A percentile compares a stretch with the other conserved stretches of the same genome.
phyloP scores from a whole-genome alignment of 37 sponge, comb jelly and placozoan species.

The Spongia lamella region DNA sequence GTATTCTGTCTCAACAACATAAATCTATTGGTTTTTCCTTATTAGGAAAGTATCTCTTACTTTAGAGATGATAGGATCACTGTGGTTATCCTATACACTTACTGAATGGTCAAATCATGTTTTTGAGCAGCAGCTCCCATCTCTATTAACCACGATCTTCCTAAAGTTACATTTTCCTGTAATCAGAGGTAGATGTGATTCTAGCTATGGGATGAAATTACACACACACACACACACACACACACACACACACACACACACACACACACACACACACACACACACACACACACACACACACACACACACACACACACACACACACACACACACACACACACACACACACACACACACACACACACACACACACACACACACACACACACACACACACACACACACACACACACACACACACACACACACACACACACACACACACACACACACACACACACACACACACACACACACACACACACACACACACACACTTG shows the following conservation, averaged over 20 bases:
- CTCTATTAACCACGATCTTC: constrained; percentile 38
- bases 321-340: no score
- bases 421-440: constrained; percentile 59
- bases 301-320: no score
- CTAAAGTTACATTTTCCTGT: constrained; percentile 21
- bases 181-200: neutral
- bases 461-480: constrained; percentile 59
- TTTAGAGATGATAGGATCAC: no score
- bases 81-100: no score
- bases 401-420: constrained; percentile 72
- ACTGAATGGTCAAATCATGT: constrained; percentile 46
- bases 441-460: constrained; percentile 57
- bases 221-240: neutral
- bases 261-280: no score
- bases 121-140: constrained; percentile 47
- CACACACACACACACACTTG: constrained; percentile 47
- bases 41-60: no score
- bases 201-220: neutral
- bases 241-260: no score
- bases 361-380: constrained; percentile 63
- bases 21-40: no score
- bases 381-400: constrained; percentile 61
- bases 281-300: no score
- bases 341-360: constrained; percentile 52
- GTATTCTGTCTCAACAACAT: no score